A percentile compares a stretch with the other conserved stretches of the same genome.
These are phyloP conservation scores for Larimichthys crocea DNA, from an alignment of 2,113 vertebrate species.

Conservation along the genomic window DNA sequence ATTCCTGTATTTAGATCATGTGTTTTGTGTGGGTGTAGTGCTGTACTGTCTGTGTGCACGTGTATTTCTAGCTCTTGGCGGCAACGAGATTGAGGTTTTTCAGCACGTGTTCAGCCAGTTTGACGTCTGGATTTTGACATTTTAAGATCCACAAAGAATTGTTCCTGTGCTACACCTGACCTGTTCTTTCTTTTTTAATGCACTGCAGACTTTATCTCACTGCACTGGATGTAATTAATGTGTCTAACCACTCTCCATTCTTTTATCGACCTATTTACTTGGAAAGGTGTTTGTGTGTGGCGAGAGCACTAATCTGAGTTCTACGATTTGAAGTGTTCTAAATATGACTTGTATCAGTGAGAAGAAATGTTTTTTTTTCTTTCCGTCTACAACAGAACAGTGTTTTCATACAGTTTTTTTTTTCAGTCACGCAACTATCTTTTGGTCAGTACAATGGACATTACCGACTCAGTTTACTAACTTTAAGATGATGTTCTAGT, in stretches of 20 bases:
- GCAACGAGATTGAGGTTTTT: neutral
- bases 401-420: too few relatives aligned
- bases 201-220: neutral
- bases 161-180: neutral
- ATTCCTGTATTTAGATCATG: neutral
- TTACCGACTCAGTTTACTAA: too few relatives aligned
- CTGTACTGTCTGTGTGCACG: neutral
- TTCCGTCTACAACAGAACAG: too few relatives aligned
- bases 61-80: conserved; percentile 4
- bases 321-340: too few relatives aligned
- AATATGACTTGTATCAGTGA: neutral
- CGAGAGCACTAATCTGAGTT: too few relatives aligned
- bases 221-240: neutral
- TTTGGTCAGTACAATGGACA: too few relatives aligned
- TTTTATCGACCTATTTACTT: neutral
- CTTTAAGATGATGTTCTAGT: neutral
- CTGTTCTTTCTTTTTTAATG: neutral
- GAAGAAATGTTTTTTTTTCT: neutral
- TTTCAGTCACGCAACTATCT: too few relatives aligned
- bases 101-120: neutral
- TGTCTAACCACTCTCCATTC: neutral
- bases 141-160: conserved; percentile 4
- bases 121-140: neutral
- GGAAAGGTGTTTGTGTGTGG: neutral
- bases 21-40: neutral